Conservation (phyloP, 2,888 invertebrate genomes). For the Stegophylla sp. region DNA sequence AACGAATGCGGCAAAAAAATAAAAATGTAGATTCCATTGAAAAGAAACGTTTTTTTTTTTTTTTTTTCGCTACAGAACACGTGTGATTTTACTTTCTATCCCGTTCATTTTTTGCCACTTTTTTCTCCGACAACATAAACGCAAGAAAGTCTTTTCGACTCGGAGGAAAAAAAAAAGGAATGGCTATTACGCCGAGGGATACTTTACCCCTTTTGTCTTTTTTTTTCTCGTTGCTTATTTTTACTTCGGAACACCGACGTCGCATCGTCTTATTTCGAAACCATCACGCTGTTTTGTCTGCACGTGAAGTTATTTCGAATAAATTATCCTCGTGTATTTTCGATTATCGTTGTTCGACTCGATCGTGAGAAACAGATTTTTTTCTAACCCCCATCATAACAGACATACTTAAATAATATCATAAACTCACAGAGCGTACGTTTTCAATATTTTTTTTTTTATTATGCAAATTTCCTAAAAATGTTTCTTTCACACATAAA, state of each 20-base stretch:
- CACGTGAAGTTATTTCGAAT: not conserved
- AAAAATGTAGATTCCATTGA: not conserved
- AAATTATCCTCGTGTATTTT: too few relatives aligned
- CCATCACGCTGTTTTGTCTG: not conserved
- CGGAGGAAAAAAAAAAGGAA: slow-evolving; percentile 2
- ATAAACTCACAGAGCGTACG: too few relatives aligned
- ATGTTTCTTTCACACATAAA: too few relatives aligned
- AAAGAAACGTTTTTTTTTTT: not conserved
- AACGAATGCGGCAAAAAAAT: slow-evolving; percentile 39
- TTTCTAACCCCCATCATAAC: too few relatives aligned
- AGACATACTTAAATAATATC: too few relatives aligned
- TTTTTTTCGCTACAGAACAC: not conserved
- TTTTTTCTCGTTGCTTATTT: too few relatives aligned
- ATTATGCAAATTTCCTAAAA: too few relatives aligned
- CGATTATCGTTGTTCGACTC: too few relatives aligned
- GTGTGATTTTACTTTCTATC: slow-evolving; percentile 21
- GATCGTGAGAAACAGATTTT: too few relatives aligned
- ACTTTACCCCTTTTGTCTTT: not conserved
- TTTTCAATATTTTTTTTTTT: too few relatives aligned
- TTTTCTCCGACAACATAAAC: not conserved
- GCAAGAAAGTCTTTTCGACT: not conserved
- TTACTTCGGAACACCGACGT: not conserved
- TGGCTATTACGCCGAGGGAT: not conserved
- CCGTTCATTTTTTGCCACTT: slow-evolving; percentile 15
- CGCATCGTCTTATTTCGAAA: not conserved